Base-by-base conservation (phyloP, 2,888 invertebrate species). In the Phengaris arion region DNA sequence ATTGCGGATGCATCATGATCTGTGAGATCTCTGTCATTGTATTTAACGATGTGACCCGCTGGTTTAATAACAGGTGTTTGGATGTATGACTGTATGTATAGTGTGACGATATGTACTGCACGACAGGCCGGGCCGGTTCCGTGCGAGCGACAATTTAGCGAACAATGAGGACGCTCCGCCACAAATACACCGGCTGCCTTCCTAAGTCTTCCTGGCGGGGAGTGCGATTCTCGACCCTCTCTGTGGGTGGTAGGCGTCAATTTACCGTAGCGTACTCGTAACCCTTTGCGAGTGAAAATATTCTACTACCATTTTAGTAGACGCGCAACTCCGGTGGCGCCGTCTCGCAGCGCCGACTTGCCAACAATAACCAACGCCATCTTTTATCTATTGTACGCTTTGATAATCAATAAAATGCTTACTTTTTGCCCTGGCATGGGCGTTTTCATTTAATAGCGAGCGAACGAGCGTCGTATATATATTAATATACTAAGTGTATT, bases 141-240 rank as follows among this genome's bases (percentile, higher is more conserved):
- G 88, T 92, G 92, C 92, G 87, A 90, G 89, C 91, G 92, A 93
- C 92, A 92, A 92, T 93, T 93, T 92, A 92, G 91, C 92, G 92
- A 93, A 93, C 93, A 93, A 93, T 93, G 92, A 91, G 92, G 89
- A 91, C 87, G 91, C 90, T 90, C 85, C 84, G 87, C 91, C 91
- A 86, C 93, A 91, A 92, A 90, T 90, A 90, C 88, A 88, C 87
- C 85, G 86, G 87, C 87, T 87, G 87, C 84, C 85, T 87, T 87
- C 89, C 85, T 91, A 89, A 89, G 88, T 88, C 86, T 88, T 87
- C 85, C 79, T 78, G 75, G 46, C 51, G 75, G 48, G 76, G 75
- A 81, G 77, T 57, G 77, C 77, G 74, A 87, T 85, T 77, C 79
- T 75, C 81, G 78, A 83, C 83, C 82, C 89, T 84, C 76, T 2